Base-by-base conservation (phyloP, 2,113 vertebrate genomes). In the Macroglossus sobrinus region DNA sequence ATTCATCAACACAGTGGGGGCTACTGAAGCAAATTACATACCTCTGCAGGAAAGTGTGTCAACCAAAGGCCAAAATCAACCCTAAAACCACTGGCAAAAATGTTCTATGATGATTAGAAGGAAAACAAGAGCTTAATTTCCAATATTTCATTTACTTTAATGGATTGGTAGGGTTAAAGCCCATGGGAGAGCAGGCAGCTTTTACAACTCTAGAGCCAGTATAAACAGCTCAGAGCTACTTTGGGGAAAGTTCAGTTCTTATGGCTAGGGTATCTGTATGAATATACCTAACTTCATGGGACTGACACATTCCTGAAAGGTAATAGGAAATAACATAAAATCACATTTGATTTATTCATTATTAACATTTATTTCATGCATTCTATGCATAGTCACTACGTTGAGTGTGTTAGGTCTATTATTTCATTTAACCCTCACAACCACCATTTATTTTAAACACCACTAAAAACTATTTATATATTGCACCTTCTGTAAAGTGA, bases 401-500 rank as follows among this genome's bases (percentile, higher is more conserved):
- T 1, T 81, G 35, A 45, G 7, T 72, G 33, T 22, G 53, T 95
- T 94, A 85, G 22, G 45, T 57, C 38, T 92, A 82, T 68, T 71
- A 80, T 82, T 97, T 95, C 33, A 35, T 92, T 50, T 88, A 95
- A 81, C 80, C 68, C 43, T 76, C 24, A 91, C 13, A 95, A 85
- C 5, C 16, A 89, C 50, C 28, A 84, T 30, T 80, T 91, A 85
- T 59, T 81, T 95, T 12, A 84, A 96, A 84, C 75, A 59, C 7
- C 15, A 50, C 35, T 72, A 96, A 71, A 89, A 72, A 5, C 9
- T 78, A 84, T 89, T 40, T 85, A 81, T 50, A 50, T 50, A 50
- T 59, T 10, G 9, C 57, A 63, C 22, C 21, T 78, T 90, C 19
- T 79, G 24, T 82, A 96, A 90, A 94, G 11, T 78, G 45, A 93